These are phyloP conservation scores for Poeciliopsis prolifica DNA, from an alignment of 2,113 vertebrate genomes.

Conservation along the genomic window DNA sequence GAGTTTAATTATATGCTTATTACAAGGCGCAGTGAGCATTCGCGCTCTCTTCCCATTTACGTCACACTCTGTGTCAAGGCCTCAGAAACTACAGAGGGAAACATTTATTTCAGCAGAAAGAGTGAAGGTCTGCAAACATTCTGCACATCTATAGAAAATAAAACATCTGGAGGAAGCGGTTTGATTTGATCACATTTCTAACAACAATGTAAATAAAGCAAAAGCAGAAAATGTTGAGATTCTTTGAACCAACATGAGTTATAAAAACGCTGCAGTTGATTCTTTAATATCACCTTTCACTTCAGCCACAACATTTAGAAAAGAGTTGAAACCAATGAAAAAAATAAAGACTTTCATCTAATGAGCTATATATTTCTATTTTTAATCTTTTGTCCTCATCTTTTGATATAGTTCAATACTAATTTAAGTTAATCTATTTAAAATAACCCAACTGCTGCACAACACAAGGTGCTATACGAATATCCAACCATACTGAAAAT, in stretches of 20 bases:
- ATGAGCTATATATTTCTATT: background rate
- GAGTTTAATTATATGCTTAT: conserved; percentile 88
- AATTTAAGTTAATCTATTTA: background rate
- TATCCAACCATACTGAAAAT: too few relatives aligned
- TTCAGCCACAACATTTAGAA: too few relatives aligned
- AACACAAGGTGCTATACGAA: background rate
- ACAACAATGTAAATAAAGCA: too few relatives aligned
- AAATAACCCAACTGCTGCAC: background rate
- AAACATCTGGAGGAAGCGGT: background rate
- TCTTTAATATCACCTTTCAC: too few relatives aligned
- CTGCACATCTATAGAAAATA: background rate
- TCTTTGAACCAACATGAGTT: too few relatives aligned
- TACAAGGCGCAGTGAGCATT: conserved; percentile 80
- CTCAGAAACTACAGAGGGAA: conserved; percentile 13
- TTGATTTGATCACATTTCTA: too few relatives aligned
- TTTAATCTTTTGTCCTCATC: background rate
- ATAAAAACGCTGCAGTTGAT: too few relatives aligned
- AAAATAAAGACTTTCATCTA: too few relatives aligned
- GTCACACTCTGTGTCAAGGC: conserved; percentile 50
- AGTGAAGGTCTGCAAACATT: conserved; percentile 9
- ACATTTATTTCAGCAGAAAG: conserved; percentile 32
- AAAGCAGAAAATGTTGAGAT: too few relatives aligned
- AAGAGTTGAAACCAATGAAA: too few relatives aligned
- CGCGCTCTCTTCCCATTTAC: conserved; percentile 69
- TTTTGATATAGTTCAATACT: too few relatives aligned